Base-by-base conservation (phyloP, 2,113 vertebrate species). In the Hydrolagus affinis region DNA sequence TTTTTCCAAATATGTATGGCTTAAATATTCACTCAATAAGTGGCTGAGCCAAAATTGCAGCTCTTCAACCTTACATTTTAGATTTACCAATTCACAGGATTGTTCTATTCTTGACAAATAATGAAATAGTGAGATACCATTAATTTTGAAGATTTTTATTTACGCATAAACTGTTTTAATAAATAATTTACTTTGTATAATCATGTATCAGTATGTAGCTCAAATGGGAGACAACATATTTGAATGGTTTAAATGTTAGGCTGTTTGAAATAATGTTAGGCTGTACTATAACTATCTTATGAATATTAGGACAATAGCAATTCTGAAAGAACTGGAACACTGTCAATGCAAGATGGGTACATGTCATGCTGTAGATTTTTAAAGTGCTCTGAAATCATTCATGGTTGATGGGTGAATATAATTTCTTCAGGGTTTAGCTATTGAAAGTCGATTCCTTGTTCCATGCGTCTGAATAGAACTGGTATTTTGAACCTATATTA, bases 221-320 rank as follows among this genome's bases (percentile, higher is more conserved):
- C 94, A 94, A 94, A 93, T 94, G 93, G 90, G 91, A 86, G 93
- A 93, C 91, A 94, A 93, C 94, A 94, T 95, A 96, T 96, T 96
- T 95, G 94, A 95, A 94, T 94, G 93, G 93, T 94, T 95, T 95
- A 95, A 95, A 93, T 94, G 94, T 95, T 95, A 94, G 77, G 93
- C 95, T 95, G 95, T 94, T 93, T 94, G 94, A 95, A 93, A 94
- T 95, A 96, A 95, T 94, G 95, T 94, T 95, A 95, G 94, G 94
- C 94, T 94, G 94, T 94, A 94, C 92, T 94, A 93, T 95, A 95
- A 96, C 95, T 94, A 94, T 90, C 94, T 95, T 94, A 93, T 94
- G 95, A 96, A 94, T 96, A 96, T 96, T 95, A 95, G 94, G 94
- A 95, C 95, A 96, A 96, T 95, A 95, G 94, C 93, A 95, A 94